Conservation (phyloP, 2,888 invertebrate genomes). For the Euzophera pinguis region DNA sequence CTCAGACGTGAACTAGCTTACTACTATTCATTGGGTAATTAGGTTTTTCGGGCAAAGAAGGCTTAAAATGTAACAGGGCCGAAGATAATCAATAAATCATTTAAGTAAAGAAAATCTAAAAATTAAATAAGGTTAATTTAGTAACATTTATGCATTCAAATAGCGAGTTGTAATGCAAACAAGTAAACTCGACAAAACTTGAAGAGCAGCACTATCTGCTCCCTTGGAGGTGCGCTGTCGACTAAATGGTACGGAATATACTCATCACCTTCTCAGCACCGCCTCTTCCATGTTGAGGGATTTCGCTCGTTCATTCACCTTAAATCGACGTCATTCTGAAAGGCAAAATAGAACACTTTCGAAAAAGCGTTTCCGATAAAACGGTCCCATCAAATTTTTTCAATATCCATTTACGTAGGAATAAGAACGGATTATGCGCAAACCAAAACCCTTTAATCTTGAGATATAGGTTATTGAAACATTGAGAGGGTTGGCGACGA, state of each 20-base stretch:
- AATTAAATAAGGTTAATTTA: background rate
- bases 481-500: slow-evolving; percentile 49
- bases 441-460: slow-evolving; percentile 66
- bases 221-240: slow-evolving; percentile 65
- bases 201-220: slow-evolving; percentile 38
- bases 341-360: slow-evolving; percentile 72
- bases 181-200: background rate
- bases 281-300: slow-evolving; percentile 75
- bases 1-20: too few species aligned
- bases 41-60: too few species aligned
- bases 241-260: slow-evolving; percentile 71
- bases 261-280: slow-evolving; percentile 71
- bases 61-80: too few species aligned
- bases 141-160: background rate
- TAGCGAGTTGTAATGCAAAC: background rate
- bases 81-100: too few species aligned
- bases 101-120: too few species aligned
- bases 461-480: slow-evolving; percentile 65
- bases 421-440: slow-evolving; percentile 70
- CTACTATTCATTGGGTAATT: too few species aligned
- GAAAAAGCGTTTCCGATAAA: slow-evolving; percentile 72
- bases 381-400: slow-evolving; percentile 68
- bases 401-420: slow-evolving; percentile 72
- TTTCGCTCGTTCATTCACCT: slow-evolving; percentile 76
- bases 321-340: slow-evolving; percentile 73